Percentiles rank a stretch among this genome's conserved stretches.
Conservation (phyloP, 2,113 vertebrate genomes). For the Acrocephalus arundinaceus region DNA sequence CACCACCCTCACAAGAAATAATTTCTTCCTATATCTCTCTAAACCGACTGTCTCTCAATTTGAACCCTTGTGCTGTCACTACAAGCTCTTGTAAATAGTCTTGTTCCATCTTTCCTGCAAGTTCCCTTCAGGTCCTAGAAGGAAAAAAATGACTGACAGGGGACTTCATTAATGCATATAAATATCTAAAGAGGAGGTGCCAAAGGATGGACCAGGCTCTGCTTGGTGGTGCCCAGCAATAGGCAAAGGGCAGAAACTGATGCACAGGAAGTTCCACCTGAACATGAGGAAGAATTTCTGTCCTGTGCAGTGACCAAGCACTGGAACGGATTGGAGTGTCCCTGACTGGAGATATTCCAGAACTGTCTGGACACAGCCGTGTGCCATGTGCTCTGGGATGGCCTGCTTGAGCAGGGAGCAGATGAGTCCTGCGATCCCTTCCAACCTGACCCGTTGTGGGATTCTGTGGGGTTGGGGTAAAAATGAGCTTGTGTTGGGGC, state of each 20-base stretch:
- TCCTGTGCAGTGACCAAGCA: rapidly evolving
- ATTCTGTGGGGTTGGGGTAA: not conserved
- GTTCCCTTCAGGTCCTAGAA: not conserved
- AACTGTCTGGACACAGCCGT: rapidly evolving
- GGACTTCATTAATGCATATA: not conserved
- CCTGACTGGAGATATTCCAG: not conserved
- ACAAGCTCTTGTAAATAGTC: not conserved
- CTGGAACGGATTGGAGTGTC: not conserved
- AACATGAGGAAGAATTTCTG: not conserved
- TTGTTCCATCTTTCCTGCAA: not conserved
- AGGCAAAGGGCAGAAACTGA: not conserved
- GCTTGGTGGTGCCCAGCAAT: not conserved
- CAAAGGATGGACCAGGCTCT: not conserved
- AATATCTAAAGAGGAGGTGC: not conserved
- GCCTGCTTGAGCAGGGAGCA: not conserved
- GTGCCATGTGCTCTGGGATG: not conserved
- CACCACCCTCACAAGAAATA: not conserved
- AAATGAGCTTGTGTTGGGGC: no score
- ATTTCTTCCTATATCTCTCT: not conserved
- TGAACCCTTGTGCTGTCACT: not conserved
- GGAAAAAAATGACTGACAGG: not conserved
- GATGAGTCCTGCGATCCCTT: not conserved
- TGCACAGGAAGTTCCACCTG: not conserved
- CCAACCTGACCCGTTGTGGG: no score
- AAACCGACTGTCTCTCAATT: rapidly evolving